Evolutionary conservation across 1,140 invertebrate genomes (phyloP).

Genomic region (Hylyphantes graminicola): DNA sequence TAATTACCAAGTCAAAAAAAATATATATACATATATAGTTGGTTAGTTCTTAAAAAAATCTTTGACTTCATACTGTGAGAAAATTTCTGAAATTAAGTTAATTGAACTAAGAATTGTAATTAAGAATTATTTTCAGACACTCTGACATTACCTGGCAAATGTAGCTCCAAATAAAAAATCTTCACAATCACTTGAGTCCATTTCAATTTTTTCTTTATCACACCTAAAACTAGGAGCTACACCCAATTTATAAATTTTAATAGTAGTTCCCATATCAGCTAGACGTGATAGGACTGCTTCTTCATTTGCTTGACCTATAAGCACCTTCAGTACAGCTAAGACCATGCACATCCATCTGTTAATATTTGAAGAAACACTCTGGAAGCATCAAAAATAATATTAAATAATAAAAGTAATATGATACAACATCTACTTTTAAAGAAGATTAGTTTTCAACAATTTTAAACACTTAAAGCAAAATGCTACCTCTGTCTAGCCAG

Average conservation of each 20-base stretch:
- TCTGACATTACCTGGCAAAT: slow-evolving; percentile 65
- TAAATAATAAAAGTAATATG: not conserved
- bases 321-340: slow-evolving; percentile 74
- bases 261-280: slow-evolving; percentile 70
- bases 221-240: slow-evolving; percentile 13
- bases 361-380: slow-evolving; percentile 64
- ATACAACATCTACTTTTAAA: not conserved
- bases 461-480: too few species aligned
- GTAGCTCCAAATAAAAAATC: slow-evolving; percentile 65
- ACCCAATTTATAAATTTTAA: slow-evolving; percentile 52
- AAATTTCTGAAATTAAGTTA: too few species aligned
- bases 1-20: too few species aligned
- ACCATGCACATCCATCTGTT: slow-evolving; percentile 80
- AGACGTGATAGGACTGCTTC: slow-evolving; percentile 74
- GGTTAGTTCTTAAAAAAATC: too few species aligned
- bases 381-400: slow-evolving; percentile 25
- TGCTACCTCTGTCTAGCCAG: too few species aligned
- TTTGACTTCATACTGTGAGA: too few species aligned
- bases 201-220: slow-evolving; percentile 48
- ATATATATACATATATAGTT: too few species aligned
- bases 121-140: not conserved
- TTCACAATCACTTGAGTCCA: not conserved
- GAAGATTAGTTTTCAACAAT: too few species aligned
- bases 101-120: not conserved
- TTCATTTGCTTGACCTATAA: slow-evolving; percentile 79